A percentile compares a stretch with the other conserved stretches of the same genome.
phyloP scores from a whole-genome alignment of 2,797 vertebrate genomes.

The Heterohyrax brucei region DNA sequence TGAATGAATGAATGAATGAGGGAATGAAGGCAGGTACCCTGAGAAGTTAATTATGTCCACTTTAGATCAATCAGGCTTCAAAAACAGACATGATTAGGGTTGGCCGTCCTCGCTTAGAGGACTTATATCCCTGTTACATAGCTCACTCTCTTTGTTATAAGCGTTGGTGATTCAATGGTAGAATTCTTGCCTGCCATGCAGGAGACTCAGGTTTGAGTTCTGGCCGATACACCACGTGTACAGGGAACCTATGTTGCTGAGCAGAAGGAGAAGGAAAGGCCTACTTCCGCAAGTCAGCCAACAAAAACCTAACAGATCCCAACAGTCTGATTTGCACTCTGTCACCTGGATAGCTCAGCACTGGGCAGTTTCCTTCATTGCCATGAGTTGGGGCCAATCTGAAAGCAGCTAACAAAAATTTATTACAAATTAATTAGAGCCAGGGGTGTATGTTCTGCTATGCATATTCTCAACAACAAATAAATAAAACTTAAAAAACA shows the following conservation, averaged over 20 bases:
- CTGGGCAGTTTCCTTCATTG: too few relatives aligned
- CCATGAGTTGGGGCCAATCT: too few relatives aligned
- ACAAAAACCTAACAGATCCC: too few relatives aligned
- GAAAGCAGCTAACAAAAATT: background rate
- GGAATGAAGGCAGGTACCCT: background rate
- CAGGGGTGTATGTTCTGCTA: background rate
- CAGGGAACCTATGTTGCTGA: too few relatives aligned
- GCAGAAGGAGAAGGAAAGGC: too few relatives aligned
- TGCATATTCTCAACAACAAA: background rate
- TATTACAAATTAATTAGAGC: slow-evolving; percentile 75
- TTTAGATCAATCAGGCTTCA: slow-evolving; percentile 64
- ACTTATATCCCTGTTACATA: background rate
- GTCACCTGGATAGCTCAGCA: too few relatives aligned
- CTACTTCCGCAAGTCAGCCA: too few relatives aligned
- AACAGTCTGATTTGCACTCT: too few relatives aligned
- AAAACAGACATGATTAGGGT: slow-evolving; percentile 46
- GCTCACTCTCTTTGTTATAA: slow-evolving; percentile 67
- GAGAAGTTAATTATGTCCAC: slow-evolving; percentile 1
- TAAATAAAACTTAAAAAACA: background rate
- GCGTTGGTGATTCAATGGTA: too few relatives aligned
- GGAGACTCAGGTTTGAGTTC: too few relatives aligned
- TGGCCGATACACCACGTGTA: too few relatives aligned
- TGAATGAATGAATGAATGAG: background rate
- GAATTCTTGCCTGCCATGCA: too few relatives aligned
- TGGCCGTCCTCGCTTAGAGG: slow-evolving; percentile 31